Base-by-base conservation (phyloP, 2,888 invertebrate genomes). In the Cephus pulcher region DNA sequence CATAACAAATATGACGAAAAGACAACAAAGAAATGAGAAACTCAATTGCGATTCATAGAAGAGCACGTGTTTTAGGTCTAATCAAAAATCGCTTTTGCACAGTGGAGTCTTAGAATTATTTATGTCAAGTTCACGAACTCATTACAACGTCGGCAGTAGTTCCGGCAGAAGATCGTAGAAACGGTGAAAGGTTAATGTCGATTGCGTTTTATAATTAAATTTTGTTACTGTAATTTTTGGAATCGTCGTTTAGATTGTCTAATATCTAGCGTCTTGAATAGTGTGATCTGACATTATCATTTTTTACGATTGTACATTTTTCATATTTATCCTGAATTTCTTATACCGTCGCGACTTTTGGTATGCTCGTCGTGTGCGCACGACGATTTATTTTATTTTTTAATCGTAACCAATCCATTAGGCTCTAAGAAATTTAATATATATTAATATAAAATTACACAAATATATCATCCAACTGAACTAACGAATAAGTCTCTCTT, bases 381-480 rank as follows among this genome's bases (percentile, higher is more conserved):
- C 15, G 32, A 32, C 33, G 71, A 30, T 33, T 71, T 71, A 32
- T 56, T 32, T 71, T 71, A 71, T 80, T 83, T 84, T 86, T 82
- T 80, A 85, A 82, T 85, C 84, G 83, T 84, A 86, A 85, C 83
- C 84, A 84, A 84, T 85, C 83, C 84, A 84, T 84, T 88, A 87
- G 86, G 15, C 71, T 75, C 79, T 88, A 89, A 89, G 89, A 89
- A 88, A 88, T 89, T 86, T 89, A 88, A 89, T 88, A 89, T 89
- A 87, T 84, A 85, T 86, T 82, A 78, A 84, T 80, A 82, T 84
- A 76, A 82, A 85, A 85, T 83, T 80, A 83, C 37, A 77, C 82
- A 84, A 84, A 81, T 85, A 85, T 83, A 85, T 84, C 78, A 82
- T 84, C 82, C 83, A 84, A 83, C 82, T 86, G 84, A 84, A 82